Conservation (phyloP, 2,888 invertebrate genomes). For the Spicauda simplicius region DNA sequence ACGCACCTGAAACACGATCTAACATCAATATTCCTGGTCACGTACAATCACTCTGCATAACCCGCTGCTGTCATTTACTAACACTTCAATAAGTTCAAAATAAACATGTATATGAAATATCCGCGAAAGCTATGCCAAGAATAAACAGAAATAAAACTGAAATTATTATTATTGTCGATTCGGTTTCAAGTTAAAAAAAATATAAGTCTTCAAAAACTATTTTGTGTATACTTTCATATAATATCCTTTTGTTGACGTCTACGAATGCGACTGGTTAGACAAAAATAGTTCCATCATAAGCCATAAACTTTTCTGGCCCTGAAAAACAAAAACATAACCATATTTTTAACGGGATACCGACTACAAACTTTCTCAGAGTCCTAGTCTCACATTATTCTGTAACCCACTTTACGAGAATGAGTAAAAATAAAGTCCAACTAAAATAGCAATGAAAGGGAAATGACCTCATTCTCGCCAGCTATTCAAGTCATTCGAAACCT, state of each 20-base stretch:
- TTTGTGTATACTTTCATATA: not conserved
- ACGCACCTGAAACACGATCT: constrained; percentile 4
- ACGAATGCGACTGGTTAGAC: constrained; percentile 4
- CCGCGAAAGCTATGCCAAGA: no score
- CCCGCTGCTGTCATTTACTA: not conserved
- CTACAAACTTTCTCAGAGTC: constrained; percentile 31
- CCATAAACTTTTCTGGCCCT: constrained; percentile 35
- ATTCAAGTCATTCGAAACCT: constrained; percentile 66
- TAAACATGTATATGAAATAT: no score
- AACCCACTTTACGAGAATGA: constrained; percentile 54
- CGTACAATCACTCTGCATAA: not conserved
- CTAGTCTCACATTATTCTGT: constrained; percentile 41
- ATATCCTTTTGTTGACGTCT: constrained; percentile 6
- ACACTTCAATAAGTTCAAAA: not conserved
- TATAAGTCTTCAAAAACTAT: no score
- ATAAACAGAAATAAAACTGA: no score
- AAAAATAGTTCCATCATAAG: constrained; percentile 28
- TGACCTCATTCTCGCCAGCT: constrained; percentile 67
- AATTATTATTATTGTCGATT: no score
- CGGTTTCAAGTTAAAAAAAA: no score
- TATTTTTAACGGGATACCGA: constrained; percentile 29
- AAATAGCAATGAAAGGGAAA: constrained; percentile 76
- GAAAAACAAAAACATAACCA: constrained; percentile 38
- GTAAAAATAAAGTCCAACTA: constrained; percentile 59
- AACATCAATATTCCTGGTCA: not conserved